Conservation (phyloP, 2,113 vertebrate genomes). For the Genyomyrus donnyi region DNA sequence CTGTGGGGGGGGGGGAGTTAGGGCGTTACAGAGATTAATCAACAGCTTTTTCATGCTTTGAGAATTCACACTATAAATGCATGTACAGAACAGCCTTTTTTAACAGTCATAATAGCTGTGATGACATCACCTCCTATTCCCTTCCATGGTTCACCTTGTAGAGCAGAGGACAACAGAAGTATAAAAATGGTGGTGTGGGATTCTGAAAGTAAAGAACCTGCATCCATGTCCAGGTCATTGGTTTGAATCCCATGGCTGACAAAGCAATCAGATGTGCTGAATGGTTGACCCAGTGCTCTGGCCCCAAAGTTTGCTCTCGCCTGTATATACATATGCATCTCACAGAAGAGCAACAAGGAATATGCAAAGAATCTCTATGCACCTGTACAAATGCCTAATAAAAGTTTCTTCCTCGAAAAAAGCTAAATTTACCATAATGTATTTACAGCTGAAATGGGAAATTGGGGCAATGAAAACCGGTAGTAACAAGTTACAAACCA, state of each 20-base stretch:
- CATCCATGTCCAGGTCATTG: background rate
- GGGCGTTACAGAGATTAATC: slow-evolving; percentile 14
- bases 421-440: slow-evolving; percentile 36
- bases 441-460: slow-evolving; percentile 57
- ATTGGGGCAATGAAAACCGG: slow-evolving; percentile 61
- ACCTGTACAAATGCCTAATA: background rate
- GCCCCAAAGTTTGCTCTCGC: background rate
- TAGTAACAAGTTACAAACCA: slow-evolving; percentile 55
- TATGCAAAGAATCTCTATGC: background rate
- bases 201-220: background rate
- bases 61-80: slow-evolving; percentile 22
- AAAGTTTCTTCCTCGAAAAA: slow-evolving; percentile 27
- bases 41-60: slow-evolving; percentile 8
- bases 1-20: background rate
- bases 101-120: slow-evolving; percentile 18
- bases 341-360: background rate
- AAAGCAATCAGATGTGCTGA: background rate
- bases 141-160: background rate
- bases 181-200: background rate
- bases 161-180: background rate
- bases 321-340: background rate
- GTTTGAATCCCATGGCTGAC: background rate
- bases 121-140: background rate
- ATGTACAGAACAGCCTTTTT: slow-evolving; percentile 16
- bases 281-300: background rate